phyloP scores from a whole-genome alignment of 2,888 invertebrate species.

The Macropis europaea region DNA sequence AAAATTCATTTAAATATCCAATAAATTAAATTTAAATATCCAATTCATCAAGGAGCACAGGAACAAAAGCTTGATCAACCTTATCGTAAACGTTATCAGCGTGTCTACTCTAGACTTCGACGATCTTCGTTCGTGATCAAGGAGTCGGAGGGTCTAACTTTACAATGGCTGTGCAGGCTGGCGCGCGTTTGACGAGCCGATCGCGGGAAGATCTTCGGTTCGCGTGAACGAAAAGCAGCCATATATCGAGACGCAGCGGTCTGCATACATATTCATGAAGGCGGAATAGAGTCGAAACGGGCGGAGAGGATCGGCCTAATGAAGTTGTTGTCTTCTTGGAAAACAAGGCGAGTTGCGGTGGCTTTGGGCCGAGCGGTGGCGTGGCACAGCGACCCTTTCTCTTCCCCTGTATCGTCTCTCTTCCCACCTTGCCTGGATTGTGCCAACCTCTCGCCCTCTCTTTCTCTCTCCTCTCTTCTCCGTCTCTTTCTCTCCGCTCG shows the following conservation, averaged over 20 bases:
- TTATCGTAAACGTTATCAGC: too few species aligned
- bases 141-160: not conserved
- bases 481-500: not conserved
- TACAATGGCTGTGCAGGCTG: too few species aligned
- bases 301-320: conserved; percentile 75
- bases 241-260: conserved; percentile 48
- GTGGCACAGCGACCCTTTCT: conserved; percentile 59
- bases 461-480: not conserved
- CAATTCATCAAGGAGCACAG: too few species aligned
- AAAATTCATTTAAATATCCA: too few species aligned
- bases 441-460: not conserved
- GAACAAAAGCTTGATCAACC: too few species aligned
- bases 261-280: conserved; percentile 76
- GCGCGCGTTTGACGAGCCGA: conserved; percentile 40
- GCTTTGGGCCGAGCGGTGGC: conserved; percentile 64
- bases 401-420: conserved; percentile 56
- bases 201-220: conserved; percentile 44
- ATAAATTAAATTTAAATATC: too few species aligned
- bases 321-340: conserved; percentile 78
- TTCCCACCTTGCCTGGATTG: conserved; percentile 22
- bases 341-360: conserved; percentile 71
- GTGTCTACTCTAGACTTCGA: too few species aligned
- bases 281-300: conserved; percentile 69
- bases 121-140: not conserved
- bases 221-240: conserved; percentile 40